phyloP scores from a whole-genome alignment of 1,140 invertebrate species.

The Drosophila insularis region DNA sequence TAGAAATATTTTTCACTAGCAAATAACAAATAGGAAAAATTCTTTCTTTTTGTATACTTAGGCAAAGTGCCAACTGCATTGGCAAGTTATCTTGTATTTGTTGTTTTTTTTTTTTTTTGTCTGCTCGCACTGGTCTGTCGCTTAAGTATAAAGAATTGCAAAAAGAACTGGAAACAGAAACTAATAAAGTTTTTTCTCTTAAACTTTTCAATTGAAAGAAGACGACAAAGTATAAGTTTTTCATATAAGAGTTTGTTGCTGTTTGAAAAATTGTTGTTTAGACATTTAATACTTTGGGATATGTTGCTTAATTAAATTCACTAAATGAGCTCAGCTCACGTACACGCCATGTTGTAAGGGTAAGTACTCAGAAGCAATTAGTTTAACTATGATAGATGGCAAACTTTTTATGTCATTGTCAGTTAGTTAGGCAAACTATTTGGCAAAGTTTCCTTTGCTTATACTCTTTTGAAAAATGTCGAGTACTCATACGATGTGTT shows the following conservation, averaged over 20 bases:
- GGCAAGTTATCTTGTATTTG: constrained; percentile 14
- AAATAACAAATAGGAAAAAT: constrained; percentile 37
- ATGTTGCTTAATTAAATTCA: constrained; percentile 73
- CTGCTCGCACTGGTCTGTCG: constrained; percentile 20
- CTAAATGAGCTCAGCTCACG: constrained; percentile 54
- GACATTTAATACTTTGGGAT: constrained; percentile 47
- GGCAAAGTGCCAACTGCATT: constrained; percentile 62
- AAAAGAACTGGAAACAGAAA: constrained; percentile 17
- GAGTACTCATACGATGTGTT: constrained; percentile 49
- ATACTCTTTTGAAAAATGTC: neutral
- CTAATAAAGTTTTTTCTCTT: constrained; percentile 30
- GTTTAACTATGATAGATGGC: constrained; percentile 52
- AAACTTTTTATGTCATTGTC: constrained; percentile 11
- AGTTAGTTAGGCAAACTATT: constrained; percentile 39
- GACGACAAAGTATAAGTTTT: constrained; percentile 37
- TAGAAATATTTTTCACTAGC: constrained; percentile 70
- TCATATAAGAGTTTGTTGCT: neutral
- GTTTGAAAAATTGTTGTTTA: constrained; percentile 60
- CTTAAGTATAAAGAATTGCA: constrained; percentile 46
- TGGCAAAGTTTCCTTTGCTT: neutral
- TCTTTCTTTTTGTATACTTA: constrained; percentile 39
- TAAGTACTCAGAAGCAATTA: constrained; percentile 43
- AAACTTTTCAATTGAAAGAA: constrained; percentile 12
- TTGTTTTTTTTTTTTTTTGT: constrained; percentile 9
- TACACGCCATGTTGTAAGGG: constrained; percentile 42